Base-by-base conservation (phyloP, 2,113 vertebrate species). In the Pitta sordida region DNA sequence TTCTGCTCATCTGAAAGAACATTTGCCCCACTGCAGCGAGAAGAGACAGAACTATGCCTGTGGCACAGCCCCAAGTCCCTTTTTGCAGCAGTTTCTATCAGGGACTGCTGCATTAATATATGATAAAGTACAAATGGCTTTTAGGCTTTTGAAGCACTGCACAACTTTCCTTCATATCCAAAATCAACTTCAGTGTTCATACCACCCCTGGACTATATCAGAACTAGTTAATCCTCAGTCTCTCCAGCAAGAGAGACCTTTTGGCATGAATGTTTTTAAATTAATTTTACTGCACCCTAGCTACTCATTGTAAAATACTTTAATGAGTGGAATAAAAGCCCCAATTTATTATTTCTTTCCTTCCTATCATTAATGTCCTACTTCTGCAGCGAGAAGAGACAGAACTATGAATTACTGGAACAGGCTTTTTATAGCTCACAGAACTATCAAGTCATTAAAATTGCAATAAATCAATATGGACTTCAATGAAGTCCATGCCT, bases 31-130 rank as follows among this genome's bases (percentile, higher is more conserved):
- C 3, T 12, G 14, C 27, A 49, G n/a, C n/a, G n/a, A n/a, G n/a
- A n/a, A n/a, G n/a, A n/a, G n/a, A n/a, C n/a, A n/a, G n/a, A n/a
- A n/a, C n/a, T n/a, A n/a, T n/a, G n/a, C n/a, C n/a, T n/a, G n/a
- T n/a, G n/a, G n/a, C n/a, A 59, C 22, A 5, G 29, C 9, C 30
- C 2, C 0, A 13, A 27, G 3, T 41, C 14, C 39, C 39, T 41
- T 41, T 41, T 41, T n/a, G n/a, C n/a, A n/a, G 51, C 4, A 78
- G 30, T 17, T 86, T 56, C 17, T 24, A 9, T 15, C 26, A 43
- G 8, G 34, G 30, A 73, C 81, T 27, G 37, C 21, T 71, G 30
- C 68, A 75, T 70, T 26, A 32, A 58, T 7, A 11, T 2, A 13
- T n/a, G 27, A 36, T 27, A 63, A 46, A 9, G 13, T 23, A 58